Evolutionary conservation across 2,888 invertebrate species (phyloP).

Genomic region (Suillia variegata): DNA sequence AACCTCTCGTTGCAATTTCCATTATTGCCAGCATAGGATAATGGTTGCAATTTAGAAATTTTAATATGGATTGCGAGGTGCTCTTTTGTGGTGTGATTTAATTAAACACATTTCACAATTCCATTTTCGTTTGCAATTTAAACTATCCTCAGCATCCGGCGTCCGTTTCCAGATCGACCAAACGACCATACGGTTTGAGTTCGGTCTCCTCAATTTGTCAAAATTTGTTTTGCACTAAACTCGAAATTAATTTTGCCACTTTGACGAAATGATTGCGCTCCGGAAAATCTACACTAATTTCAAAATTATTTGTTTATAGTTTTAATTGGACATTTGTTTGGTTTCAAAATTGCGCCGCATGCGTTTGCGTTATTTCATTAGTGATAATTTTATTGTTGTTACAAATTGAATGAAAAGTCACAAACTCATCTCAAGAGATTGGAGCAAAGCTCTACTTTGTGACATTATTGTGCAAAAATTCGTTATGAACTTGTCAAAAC

Average conservation of each 20-base stretch:
- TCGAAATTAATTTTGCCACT: conserved; percentile 25
- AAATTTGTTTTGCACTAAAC: not conserved
- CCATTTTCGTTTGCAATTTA: not conserved
- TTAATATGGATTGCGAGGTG: conserved; percentile 12
- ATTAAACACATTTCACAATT: conserved; percentile 1
- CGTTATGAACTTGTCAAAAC: too few relatives aligned
- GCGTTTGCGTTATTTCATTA: not conserved
- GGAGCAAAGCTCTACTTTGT: too few relatives aligned
- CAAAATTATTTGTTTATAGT: conserved; percentile 21
- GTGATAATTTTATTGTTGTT: too few relatives aligned
- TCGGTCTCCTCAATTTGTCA: not conserved
- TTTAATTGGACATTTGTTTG: conserved; percentile 51
- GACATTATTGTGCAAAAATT: too few relatives aligned
- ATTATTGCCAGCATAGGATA: conserved; percentile 20
- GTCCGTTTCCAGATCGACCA: not conserved
- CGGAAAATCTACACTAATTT: conserved; percentile 14
- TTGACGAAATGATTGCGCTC: conserved; percentile 22
- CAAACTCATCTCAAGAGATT: too few relatives aligned
- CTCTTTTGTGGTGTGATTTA: not conserved
- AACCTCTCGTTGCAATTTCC: not conserved
- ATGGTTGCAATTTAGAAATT: conserved; percentile 44
- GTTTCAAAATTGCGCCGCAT: conserved; percentile 20
- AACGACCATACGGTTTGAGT: not conserved
- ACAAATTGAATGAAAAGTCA: too few relatives aligned
- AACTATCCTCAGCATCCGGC: not conserved